Base-by-base conservation (phyloP, 2,113 vertebrate genomes). In the Cervus canadensis region DNA sequence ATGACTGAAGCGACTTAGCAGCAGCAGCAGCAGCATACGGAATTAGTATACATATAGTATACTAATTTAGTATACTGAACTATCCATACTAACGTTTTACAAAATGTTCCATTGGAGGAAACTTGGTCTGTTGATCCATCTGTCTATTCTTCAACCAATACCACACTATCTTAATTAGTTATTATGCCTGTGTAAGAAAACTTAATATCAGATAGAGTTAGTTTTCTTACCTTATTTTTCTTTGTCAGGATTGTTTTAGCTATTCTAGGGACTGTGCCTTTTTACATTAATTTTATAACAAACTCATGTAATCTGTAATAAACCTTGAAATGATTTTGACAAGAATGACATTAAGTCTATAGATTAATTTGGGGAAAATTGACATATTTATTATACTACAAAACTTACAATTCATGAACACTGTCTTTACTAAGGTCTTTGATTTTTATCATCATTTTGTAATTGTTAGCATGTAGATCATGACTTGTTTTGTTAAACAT, bases 1-100 rank as follows among this genome's bases (percentile, higher is more conserved):
- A 76, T 0, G 0, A 14, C 40, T 76, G 10, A 43, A 43, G 23
- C 0, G 0, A 43, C 40, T 40, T 74, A 23, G 5, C 67, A 40
- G 19, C 67, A 67, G 64, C 52, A 56, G 62, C 52, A 56, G 62
- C 1, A 1, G 19, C 10, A 36, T 71, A 71, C n/a, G 36, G 9
- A 71, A 36, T 36, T 67, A 11, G n/a, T 21, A 67, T 67, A 11
- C 64, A 36, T 11, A 71, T 10, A 11, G 17, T 11, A 11, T 36
- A 36, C 64, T 71, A 71, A 36, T 43, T 12, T 21, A n/a, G 14
- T 9, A 14, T 40, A 15, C 23, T 40, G 28, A 36, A 33, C 3
- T 45, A 7, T 23, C 16, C 60, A 6, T 28, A 26, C 54, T 30
- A 3, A 57, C 50, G 33, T 78, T 92, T 89, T 59, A 89, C 13